These are phyloP conservation scores for Pachliopta kotzebuea DNA, from an alignment of 2,888 invertebrate species.

Conservation along the genomic window DNA sequence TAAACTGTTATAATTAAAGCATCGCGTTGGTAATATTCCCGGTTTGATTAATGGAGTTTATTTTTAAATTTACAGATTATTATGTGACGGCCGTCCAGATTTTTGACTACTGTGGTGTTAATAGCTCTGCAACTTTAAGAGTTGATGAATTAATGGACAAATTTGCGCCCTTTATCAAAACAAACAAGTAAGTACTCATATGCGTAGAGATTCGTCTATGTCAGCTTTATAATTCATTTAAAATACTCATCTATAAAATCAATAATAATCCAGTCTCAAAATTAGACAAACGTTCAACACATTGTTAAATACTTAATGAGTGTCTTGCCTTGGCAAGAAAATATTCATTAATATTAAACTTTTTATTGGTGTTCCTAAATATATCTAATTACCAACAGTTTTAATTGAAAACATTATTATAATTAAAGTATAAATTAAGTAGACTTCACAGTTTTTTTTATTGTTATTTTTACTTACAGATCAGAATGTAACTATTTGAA, in stretches of 20 bases:
- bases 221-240: neutral
- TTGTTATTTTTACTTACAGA: conserved; percentile 40
- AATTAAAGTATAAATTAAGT: neutral
- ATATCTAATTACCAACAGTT: neutral
- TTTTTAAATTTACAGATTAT: conserved; percentile 54
- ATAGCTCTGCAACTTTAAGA: conserved; percentile 55
- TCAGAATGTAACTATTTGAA: conserved; percentile 62
- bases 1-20: conserved; percentile 50
- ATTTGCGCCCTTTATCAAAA: conserved; percentile 67
- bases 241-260: too few species aligned
- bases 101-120: conserved; percentile 68
- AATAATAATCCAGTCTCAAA: too few species aligned
- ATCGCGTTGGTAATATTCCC: conserved; percentile 58
- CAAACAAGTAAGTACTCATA: conserved; percentile 61
- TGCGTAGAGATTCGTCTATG: neutral
- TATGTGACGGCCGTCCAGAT: conserved; percentile 67
- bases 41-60: conserved; percentile 40
- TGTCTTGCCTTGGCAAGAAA: too few species aligned
- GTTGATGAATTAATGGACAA: conserved; percentile 70
- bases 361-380: neutral
- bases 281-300: too few species aligned
- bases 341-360: too few species aligned
- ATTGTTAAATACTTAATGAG: too few species aligned
- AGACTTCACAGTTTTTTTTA: neutral
- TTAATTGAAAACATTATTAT: neutral